These are phyloP conservation scores for Tetragnatha montana DNA, from an alignment of 2,888 invertebrate species.

Conservation along the genomic window DNA sequence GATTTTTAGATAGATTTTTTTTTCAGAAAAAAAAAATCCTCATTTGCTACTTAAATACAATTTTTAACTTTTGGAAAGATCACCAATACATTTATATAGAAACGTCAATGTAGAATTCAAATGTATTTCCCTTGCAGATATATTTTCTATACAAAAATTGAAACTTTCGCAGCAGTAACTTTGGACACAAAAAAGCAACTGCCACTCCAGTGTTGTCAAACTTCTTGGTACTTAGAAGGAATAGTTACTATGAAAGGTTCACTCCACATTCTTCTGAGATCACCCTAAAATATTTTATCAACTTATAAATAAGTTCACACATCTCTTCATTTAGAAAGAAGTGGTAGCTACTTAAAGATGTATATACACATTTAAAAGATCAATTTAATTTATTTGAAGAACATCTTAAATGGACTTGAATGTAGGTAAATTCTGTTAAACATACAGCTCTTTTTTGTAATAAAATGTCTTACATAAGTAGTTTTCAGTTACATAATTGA, in stretches of 20 bases:
- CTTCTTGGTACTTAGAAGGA: conserved; percentile 88
- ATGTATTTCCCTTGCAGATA: conserved; percentile 12
- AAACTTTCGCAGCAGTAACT: conserved; percentile 65
- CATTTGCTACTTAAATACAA: no score
- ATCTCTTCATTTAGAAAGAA: background rate
- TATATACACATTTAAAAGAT: background rate
- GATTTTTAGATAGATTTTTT: no score
- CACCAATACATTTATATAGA: conserved; percentile 9
- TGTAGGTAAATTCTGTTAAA: no score
- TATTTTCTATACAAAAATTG: conserved; percentile 40
- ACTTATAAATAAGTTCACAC: background rate
- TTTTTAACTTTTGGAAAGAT: background rate
- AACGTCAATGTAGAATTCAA: conserved; percentile 32
- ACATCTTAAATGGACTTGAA: background rate
- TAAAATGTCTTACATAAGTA: no score
- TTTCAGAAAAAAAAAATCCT: no score
- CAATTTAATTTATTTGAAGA: background rate
- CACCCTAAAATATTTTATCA: conserved; percentile 83
- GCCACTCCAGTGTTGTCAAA: conserved; percentile 77
- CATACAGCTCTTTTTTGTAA: no score
- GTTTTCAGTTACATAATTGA: no score
- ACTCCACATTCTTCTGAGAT: conserved; percentile 97
- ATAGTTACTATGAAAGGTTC: conserved; percentile 92
- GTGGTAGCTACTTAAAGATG: background rate
- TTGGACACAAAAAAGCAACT: conserved; percentile 62